Evolutionary conservation across 1,140 invertebrate species (phyloP).

Genomic region (Magallana ariakensis): DNA sequence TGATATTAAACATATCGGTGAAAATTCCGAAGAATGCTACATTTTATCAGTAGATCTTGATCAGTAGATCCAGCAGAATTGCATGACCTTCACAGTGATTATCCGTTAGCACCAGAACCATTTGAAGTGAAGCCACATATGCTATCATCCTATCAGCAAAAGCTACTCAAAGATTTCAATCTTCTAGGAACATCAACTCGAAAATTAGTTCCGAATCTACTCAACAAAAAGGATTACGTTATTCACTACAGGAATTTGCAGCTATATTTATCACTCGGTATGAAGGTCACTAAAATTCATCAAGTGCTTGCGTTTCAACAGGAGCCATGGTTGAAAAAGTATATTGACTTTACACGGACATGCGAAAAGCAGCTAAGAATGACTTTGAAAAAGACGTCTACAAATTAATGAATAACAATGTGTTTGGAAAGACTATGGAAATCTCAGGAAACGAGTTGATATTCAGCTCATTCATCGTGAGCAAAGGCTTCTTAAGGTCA

Average conservation of each 20-base stretch:
- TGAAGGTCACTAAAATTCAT: slow-evolving; percentile 56
- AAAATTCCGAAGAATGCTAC: slow-evolving; percentile 8
- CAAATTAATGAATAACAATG: slow-evolving; percentile 79
- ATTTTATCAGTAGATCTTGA: slow-evolving; percentile 45
- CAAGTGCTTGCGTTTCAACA: slow-evolving; percentile 47
- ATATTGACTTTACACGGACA: slow-evolving; percentile 58
- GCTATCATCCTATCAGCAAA: slow-evolving; percentile 34
- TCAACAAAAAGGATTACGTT: slow-evolving; percentile 41
- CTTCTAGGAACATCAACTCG: background rate
- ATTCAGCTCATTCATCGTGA: slow-evolving; percentile 49
- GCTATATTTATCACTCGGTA: slow-evolving; percentile 44
- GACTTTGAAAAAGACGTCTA: slow-evolving; percentile 78
- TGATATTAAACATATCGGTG: background rate
- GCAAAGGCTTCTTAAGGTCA: slow-evolving; percentile 60
- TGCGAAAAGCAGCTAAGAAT: slow-evolving; percentile 74
- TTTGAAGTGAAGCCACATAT: slow-evolving; percentile 13
- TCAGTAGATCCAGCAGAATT: slow-evolving; percentile 37
- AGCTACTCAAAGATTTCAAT: background rate
- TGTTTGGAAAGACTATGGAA: slow-evolving; percentile 81
- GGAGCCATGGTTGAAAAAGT: slow-evolving; percentile 51
- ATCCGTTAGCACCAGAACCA: slow-evolving; percentile 39
- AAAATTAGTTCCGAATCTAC: slow-evolving; percentile 24
- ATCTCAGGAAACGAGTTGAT: slow-evolving; percentile 68
- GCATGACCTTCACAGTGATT: slow-evolving; percentile 48
- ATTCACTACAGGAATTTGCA: slow-evolving; percentile 59